Evolutionary conservation across 2,113 vertebrate genomes (phyloP), one percentile per base, ranked within the genome.

Genomic region (Myotis brandtii): DNA sequence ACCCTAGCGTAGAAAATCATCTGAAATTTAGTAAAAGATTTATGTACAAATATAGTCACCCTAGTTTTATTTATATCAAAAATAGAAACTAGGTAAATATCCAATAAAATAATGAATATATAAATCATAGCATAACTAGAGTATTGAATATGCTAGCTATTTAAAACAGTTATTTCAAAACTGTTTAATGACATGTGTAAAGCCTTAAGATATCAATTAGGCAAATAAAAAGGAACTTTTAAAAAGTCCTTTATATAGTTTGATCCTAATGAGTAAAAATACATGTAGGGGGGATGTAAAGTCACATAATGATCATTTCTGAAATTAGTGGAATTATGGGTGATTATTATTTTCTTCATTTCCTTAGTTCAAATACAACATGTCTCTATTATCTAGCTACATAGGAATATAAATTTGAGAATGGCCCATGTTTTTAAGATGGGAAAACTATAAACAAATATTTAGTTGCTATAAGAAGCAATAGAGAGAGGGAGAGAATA

Each of bases 21-120:
- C 76, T 87, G 85, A 91, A 93, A 92, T 81, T 32, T 72, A 94
- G 87, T 87, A 94, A 94, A 94, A 96, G 75, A 93, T 95, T 94
- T 95, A 72, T 85, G 25, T 48, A 81, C 46, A 95, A 93, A 90
- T 86, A 86, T 66, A 89, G 17, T 79, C 73, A 91, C 69, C 62
- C 59, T 87, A 80, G 76, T 70, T 91, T 94, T 83, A 85, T 69
- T 93, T 79, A 84, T 72, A 90, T 80, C 30, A 92, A 93, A 97
- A 92, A 84, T 34, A 93, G 64, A 94, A 89, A 91, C 32, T 76
- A 96, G 43, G 64, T 81, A 82, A 93, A 97, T 95, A 50, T 56
- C 25, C 69, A 84, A 76, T 86, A 56, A 90, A 81, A 67, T 66
- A 52, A 80, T 80, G 27, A 90, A 50, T 82, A 87, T 37, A 76